Evolutionary conservation across 2,797 vertebrate genomes (phyloP).

Genomic region (Ctenochaetus hawaiiensis): DNA sequence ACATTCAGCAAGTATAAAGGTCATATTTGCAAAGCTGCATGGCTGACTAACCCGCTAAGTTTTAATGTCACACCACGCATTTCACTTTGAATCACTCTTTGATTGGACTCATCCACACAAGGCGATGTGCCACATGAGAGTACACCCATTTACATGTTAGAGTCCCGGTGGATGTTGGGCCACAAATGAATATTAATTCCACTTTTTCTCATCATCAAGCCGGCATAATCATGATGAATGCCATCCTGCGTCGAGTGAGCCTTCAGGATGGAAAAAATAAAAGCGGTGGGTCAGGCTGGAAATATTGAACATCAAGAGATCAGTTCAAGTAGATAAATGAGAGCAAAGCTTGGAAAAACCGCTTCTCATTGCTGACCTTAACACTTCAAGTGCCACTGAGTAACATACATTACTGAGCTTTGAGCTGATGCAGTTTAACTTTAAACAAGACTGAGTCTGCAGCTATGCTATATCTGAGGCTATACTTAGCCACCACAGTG

Average conservation of each 20-base stretch:
- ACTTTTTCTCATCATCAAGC: slow-evolving; percentile 71
- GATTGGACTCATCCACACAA: slow-evolving; percentile 45
- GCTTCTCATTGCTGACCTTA: slow-evolving; percentile 25
- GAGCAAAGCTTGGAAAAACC: background rate
- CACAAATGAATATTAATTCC: slow-evolving; percentile 81
- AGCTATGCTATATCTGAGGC: background rate
- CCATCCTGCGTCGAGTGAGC: slow-evolving; percentile 53
- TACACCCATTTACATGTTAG: slow-evolving; percentile 66
- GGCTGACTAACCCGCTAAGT: slow-evolving; percentile 27
- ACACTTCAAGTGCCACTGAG: background rate
- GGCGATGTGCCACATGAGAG: slow-evolving; percentile 43
- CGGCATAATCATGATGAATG: slow-evolving; percentile 76
- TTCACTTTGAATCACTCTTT: slow-evolving; percentile 54
- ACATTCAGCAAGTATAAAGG: slow-evolving; percentile 27
- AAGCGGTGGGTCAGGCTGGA: slow-evolving; percentile 7
- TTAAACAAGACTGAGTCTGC: background rate
- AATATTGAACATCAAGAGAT: slow-evolving; percentile 25
- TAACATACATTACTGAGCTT: slow-evolving; percentile 8
- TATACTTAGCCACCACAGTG: background rate
- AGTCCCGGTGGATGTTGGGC: slow-evolving; percentile 53
- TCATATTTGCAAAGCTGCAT: slow-evolving; percentile 12
- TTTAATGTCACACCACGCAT: slow-evolving; percentile 24
- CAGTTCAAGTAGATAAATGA: slow-evolving; percentile 14
- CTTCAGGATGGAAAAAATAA: slow-evolving; percentile 53
- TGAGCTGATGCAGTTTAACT: slow-evolving; percentile 22